Conservation (phyloP, 1,140 invertebrate species). For the Nasonia giraulti region DNA sequence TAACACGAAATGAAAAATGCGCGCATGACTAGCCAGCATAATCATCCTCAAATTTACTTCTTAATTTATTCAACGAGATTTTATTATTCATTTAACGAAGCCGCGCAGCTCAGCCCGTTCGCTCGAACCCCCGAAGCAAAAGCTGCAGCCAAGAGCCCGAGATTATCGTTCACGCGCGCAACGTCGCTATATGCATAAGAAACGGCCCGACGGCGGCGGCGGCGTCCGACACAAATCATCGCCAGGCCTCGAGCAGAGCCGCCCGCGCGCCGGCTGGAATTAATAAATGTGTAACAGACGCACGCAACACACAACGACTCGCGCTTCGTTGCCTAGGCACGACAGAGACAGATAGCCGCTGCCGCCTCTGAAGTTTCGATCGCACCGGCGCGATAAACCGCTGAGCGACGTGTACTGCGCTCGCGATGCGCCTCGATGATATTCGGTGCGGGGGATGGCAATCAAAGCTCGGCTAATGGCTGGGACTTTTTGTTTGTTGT, state of each 20-base stretch:
- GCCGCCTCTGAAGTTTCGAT: neutral
- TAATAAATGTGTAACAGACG: conserved; percentile 22
- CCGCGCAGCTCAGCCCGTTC: neutral
- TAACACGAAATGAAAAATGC: conserved; percentile 2
- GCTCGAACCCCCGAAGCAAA: neutral
- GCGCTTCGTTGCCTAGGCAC: neutral
- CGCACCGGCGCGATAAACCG: neutral
- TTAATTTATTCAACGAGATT: conserved; percentile 51
- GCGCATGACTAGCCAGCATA: neutral
- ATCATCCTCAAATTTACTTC: conserved; percentile 41
- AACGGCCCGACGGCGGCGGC: neutral
- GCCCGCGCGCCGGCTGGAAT: conserved; percentile 2
- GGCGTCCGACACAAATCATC: neutral
- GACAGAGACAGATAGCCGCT: conserved; percentile 18
- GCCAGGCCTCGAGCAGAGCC: neutral
- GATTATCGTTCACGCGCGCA: conserved; percentile 12
- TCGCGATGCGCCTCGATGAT: neutral
- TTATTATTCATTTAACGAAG: conserved; percentile 49
- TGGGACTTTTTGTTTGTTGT: too few relatives aligned
- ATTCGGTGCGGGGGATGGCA: neutral
- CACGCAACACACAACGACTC: neutral
- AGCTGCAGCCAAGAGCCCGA: neutral
- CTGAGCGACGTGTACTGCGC: neutral
- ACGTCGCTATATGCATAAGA: conserved; percentile 29
- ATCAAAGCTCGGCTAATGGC: neutral